Evolutionary conservation across 2,113 vertebrate species (phyloP), one percentile per base, ranked within the genome.

Genomic region (Cryptomyrus ogoouensis): DNA sequence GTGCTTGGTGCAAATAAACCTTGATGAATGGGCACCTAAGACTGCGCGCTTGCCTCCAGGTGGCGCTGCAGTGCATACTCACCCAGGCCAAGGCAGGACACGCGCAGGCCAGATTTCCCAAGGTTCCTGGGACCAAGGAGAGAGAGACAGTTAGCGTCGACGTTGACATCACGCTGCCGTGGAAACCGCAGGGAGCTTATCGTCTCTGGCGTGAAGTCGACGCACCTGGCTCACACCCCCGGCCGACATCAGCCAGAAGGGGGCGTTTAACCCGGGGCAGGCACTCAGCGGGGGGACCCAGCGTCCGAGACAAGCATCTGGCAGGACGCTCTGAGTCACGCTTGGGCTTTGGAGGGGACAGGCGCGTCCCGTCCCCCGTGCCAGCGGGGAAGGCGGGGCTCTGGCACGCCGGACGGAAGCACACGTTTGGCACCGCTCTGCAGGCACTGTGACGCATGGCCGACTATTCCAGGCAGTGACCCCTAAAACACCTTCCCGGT

Each of bases 41-140:
- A 70, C 24, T 27, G 8, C 2, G 24, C 24, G 0, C 27, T 66
- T 9, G 24, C n/a, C 66, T 31, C 27, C n/a, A 15, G 66, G 66
- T 31, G 66, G 66, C 66, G 66, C 66, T 74, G 66, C 27, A 31
- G 66, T 17, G 13, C 31, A 19, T 24, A 93, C 95, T 96, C 91
- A 97, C 96, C 96, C 56, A 97, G 92, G 90, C 97, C 97, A 52
- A 97, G 92, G 89, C 97, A 97, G 89, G 96, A 97, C 27, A 97
- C 96, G 21, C 96, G 94, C 44, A 97, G 95, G 88, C 97, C 97
- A 89, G 96, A 96, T 90, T 96, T 96, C 1, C 96, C 97, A 42
- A 97, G 94, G 91, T 96, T 96, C 94, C 97, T 97, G 92, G 49
- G 93, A 88, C 31, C 42, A 10, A 88, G 89, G 24, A 91, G 31